Evolutionary conservation across 2,888 invertebrate genomes (phyloP), one percentile per base, ranked within the genome.

Genomic region (Sphinx pinastri): DNA sequence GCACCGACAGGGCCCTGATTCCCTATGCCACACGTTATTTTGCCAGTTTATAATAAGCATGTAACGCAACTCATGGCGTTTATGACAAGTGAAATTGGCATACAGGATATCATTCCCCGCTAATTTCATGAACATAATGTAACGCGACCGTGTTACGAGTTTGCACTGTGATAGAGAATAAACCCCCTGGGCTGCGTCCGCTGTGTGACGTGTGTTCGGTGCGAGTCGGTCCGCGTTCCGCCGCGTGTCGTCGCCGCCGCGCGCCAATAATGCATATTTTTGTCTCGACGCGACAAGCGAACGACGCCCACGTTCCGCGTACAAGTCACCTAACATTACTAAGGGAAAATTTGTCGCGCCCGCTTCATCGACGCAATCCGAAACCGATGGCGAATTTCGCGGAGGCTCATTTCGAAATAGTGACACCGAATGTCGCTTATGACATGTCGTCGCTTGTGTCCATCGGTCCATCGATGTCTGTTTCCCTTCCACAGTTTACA

Each of bases 321-420:
- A 77, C 76, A 74, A 79, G 75, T 82, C 83, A 81, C 82, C 79
- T 85, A 82, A 89, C 92, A 93, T 93, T 94, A 93, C 93, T 93
- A 93, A 94, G 93, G 93, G 91, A 91, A 93, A 92, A 90, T 89
- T 74, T 83, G 87, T 87, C 89, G 88, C 88, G 89, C 84, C 83
- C 89, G 87, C 89, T 87, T 86, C 79, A 68, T 74, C 75, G 71
- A 74, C 71, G 73, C 84, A 80, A 79, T 80, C 84, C 88, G 88
- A 83, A 76, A 81, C 83, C 86, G 88, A 68, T 78, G 78, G 81
- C 84, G 84, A 81, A 73, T 66, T 19, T 31, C 31, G 14, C 51
- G 59, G n/a, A 8, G 38, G 13, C 19, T 16, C 31, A 0, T 0
- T 45, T 47, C 49, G 11, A 31, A 25, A 14, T n/a, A 7, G 0